A percentile compares a stretch with the other conserved stretches of the same genome.
Conservation (phyloP, 2,797 vertebrate species). For the Hirundo rustica region DNA sequence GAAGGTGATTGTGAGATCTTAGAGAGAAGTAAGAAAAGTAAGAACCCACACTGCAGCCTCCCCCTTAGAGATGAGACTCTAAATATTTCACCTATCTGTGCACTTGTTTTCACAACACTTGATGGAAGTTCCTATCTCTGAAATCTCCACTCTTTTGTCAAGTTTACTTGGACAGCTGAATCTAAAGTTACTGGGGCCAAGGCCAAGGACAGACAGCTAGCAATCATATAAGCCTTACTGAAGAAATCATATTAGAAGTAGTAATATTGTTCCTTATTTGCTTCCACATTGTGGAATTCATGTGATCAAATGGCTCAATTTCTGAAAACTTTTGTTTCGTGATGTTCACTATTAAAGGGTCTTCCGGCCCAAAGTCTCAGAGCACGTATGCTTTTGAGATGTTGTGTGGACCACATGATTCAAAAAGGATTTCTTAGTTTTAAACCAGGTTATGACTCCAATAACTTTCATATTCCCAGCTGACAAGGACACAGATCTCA, state of each 20-base stretch:
- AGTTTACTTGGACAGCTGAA: background rate
- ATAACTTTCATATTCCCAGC: conserved; percentile 75
- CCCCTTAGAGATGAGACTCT: background rate
- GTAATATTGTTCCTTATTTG: background rate
- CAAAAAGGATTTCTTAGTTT: conserved; percentile 50
- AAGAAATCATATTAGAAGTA: background rate
- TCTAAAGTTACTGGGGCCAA: background rate
- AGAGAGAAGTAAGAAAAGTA: background rate
- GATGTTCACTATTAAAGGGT: background rate
- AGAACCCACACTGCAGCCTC: background rate
- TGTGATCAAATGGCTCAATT: background rate
- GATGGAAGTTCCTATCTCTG: background rate
- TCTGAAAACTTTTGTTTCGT: background rate
- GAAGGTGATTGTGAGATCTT: background rate
- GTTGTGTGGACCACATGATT: background rate
- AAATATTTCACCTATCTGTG: background rate
- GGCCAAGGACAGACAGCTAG: background rate
- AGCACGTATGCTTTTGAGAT: background rate
- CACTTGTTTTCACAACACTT: background rate
- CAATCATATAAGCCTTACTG: background rate
- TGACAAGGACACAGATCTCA: conserved; percentile 57
- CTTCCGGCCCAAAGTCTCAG: background rate
- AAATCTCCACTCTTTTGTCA: background rate
- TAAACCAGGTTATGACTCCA: conserved; percentile 36
- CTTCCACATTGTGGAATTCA: background rate